Evolutionary conservation across 92 coral and sea anemone genomes (phyloP).

Genomic region (Montipora capitata): DNA sequence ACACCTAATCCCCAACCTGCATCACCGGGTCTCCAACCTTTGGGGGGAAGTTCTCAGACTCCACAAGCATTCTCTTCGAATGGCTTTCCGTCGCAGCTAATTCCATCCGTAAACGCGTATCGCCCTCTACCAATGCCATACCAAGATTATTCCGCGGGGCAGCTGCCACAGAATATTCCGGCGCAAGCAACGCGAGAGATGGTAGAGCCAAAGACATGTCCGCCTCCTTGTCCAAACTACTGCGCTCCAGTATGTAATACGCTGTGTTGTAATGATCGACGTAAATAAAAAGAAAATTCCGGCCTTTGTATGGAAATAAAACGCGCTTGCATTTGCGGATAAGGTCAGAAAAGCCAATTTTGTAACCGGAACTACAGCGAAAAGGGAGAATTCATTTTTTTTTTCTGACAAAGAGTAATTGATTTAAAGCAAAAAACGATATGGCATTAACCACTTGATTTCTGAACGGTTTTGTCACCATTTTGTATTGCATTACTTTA

Average conservation of each 20-base stretch:
- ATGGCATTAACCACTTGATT: too few relatives aligned
- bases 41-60: background rate
- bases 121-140: constrained; percentile 5
- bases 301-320: background rate
- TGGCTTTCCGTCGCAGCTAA: background rate
- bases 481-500: too few relatives aligned
- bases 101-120: constrained; percentile 13
- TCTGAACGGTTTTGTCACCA: too few relatives aligned
- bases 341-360: too few relatives aligned
- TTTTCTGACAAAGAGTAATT: too few relatives aligned
- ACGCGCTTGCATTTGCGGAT: background rate
- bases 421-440: too few relatives aligned
- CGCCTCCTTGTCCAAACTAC: constrained; percentile 47
- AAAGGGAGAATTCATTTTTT: too few relatives aligned
- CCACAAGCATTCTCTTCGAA: background rate
- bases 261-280: constrained; percentile 61
- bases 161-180: constrained; percentile 29
- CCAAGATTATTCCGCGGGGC: constrained; percentile 13
- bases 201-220: constrained; percentile 33
- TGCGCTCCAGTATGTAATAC: constrained; percentile 65
- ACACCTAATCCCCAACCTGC: constrained; percentile 9
- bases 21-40: constrained; percentile 31
- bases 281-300: background rate
- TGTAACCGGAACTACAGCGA: too few relatives aligned
- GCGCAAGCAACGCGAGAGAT: background rate